Base-by-base conservation (phyloP, 2,888 invertebrate genomes). In the Furcula furcula region DNA sequence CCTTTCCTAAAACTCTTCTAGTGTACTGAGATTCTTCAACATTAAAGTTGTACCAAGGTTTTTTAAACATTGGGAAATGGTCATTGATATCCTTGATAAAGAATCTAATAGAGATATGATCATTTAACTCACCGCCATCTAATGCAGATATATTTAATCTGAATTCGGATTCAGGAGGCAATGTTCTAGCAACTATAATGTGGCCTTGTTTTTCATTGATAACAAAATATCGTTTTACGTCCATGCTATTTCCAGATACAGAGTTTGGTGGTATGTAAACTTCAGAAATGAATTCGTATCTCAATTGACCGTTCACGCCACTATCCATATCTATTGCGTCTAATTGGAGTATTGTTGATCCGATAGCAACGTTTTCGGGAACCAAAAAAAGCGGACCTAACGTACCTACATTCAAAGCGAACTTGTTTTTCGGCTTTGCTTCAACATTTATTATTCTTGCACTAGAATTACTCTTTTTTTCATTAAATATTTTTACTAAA, bases 41-140 rank as follows among this genome's bases (percentile, higher is more conserved):
- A 58, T 95, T 94, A 50, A 96, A 97, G 31, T 91, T 93, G 65
- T 97, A 97, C 92, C 93, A 94, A 0, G 94, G 92, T 52, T 95
- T 94, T 51, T 93, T 93, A 49, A 97, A 97, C 46, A 93, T 91
- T 0, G 97, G 97, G 3, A 93, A 92, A 67, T 97, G 95, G 56
- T 97, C 94, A 70, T 97, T 97, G 0, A 96, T 91, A 61, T 95
- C 95, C 57, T 91, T 91, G 0, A 96, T 91, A 29, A 91, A 91
- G n/a, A 97, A 89, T 50, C 93, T 90, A 2, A 96, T 75, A 4
- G 92, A 91, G 1, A 95, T 90, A 31, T 90, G 89, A 51, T 95
- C 95, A 49, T 90, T 91, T 2, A 96, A 75, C 2, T 93, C 94
- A 3, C 94, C 95, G 0, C 92, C 91, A 69, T 97, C 97, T 9